Evolutionary conservation across 2,888 invertebrate genomes (phyloP), one percentile per base, ranked within the genome.

Genomic region (Spialia ferax): DNA sequence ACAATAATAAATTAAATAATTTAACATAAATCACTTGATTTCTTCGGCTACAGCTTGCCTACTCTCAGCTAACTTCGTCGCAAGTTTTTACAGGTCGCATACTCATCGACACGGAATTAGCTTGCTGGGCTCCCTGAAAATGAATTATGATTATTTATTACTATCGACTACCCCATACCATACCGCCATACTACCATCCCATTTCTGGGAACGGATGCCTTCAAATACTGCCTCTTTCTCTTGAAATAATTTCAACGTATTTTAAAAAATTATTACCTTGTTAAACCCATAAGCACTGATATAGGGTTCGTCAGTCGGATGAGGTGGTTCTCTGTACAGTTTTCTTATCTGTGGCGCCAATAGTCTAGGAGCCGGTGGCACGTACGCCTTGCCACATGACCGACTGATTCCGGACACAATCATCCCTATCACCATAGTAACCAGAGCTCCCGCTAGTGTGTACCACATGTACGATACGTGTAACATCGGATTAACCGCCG

Each of bases 401-500:
- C 85, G 78, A 68, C 84, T 83, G 1, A 88, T 62, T 26, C 85
- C 82, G 0, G 93, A 86, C 1, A 85, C 83, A 0, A 83, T 70
- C 15, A 82, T 77, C 0, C 93, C 93, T 1, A 88, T 83, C 57
- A 79, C 79, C 5, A 93, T 81, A 0, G 88, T 89, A 20, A 91
- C 75, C 13, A 86, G 23, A 23, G 86, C 80, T 0, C 93, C 93
- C 0, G 85, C 83, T 11, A 96, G 81, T 0, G 97, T 97, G 76
- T 97, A 97, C 96, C 96, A 97, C 80, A 97, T 93, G 85, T 97
- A 97, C 0, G 97, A 97, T 8, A 97, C 94, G 52, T 96, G 96
- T 72, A 96, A 96, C 23, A 97, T 77, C 57, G 95, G 94, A 81
- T 94, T 95, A 15, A 95, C 91, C 74, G 95, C 94, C 87, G 95